These are phyloP conservation scores for Dromas ardeola DNA, from an alignment of 2,113 vertebrate genomes.

Conservation along the genomic window DNA sequence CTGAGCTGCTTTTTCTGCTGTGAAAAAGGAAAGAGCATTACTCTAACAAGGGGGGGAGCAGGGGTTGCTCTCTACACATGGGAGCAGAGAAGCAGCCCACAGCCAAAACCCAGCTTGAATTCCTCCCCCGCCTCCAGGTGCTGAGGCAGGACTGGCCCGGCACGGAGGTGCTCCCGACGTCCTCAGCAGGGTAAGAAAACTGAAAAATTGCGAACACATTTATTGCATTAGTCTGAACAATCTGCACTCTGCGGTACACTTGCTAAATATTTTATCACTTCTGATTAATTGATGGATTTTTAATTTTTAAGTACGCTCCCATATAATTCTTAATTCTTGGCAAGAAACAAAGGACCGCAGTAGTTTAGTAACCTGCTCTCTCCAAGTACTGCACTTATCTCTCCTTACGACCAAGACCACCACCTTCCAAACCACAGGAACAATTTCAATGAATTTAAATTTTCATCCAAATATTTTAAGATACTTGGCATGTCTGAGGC, in stretches of 20 bases:
- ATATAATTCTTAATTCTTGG: not conserved
- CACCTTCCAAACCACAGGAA: not conserved
- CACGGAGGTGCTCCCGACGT: accelerated
- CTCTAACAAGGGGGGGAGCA: not conserved
- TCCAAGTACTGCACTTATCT: not conserved
- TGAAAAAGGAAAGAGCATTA: not conserved
- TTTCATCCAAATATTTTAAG: not conserved
- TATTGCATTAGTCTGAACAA: not conserved
- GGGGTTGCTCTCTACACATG: not conserved
- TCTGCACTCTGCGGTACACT: not conserved
- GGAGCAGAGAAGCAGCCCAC: not conserved
- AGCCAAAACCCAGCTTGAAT: not conserved
- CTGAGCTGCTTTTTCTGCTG: constrained; percentile 14
- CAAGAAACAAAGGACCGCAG: not conserved
- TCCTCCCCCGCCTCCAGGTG: not conserved
- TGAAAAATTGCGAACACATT: not conserved
- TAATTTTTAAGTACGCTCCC: not conserved
- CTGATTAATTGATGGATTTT: constrained; percentile 43
- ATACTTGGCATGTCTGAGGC: not conserved
- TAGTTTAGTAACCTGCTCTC: not conserved
- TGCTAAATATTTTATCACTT: not conserved
- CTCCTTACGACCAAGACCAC: not conserved
- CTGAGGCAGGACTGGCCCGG: not conserved
- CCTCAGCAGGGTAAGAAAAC: not conserved
- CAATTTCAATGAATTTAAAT: not conserved